Evolutionary conservation across 2,797 vertebrate genomes (phyloP).

Genomic region (Sebastes kiyomatsui): DNA sequence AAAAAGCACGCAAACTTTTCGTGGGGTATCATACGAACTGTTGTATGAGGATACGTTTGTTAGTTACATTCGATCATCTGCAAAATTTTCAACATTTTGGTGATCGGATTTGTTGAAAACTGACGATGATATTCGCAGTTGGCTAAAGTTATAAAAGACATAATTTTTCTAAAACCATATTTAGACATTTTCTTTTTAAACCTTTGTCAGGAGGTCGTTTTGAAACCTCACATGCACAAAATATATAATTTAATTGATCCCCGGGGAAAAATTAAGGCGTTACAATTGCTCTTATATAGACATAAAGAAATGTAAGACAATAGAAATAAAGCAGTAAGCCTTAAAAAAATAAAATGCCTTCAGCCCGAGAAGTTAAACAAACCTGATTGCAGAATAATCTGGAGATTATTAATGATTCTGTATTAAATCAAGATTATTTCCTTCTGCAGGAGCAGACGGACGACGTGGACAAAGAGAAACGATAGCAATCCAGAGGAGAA

Average conservation of each 20-base stretch:
- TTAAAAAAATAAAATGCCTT: background rate
- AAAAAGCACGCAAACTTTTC: too few species aligned
- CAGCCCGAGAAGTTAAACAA: background rate
- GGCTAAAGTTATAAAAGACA: background rate
- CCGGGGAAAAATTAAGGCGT: too few species aligned
- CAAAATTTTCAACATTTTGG: background rate
- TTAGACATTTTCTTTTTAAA: background rate
- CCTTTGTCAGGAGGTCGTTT: background rate
- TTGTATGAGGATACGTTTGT: too few species aligned
- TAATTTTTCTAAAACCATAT: background rate
- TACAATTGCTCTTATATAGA: too few species aligned
- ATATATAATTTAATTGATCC: too few species aligned
- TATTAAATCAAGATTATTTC: background rate
- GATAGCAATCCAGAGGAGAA: constrained; percentile 26
- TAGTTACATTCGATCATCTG: background rate
- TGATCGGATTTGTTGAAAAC: background rate
- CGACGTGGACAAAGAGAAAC: constrained; percentile 39
- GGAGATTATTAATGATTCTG: background rate
- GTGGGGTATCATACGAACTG: too few species aligned
- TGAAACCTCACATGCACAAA: background rate
- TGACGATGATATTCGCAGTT: background rate
- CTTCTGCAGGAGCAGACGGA: constrained; percentile 48
- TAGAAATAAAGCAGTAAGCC: too few species aligned
- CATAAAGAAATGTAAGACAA: too few species aligned
- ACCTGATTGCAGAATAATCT: background rate